Evolutionary conservation across 64 coral and sea anemone genomes (phyloP).

Genomic region (Orbicella faveolata): DNA sequence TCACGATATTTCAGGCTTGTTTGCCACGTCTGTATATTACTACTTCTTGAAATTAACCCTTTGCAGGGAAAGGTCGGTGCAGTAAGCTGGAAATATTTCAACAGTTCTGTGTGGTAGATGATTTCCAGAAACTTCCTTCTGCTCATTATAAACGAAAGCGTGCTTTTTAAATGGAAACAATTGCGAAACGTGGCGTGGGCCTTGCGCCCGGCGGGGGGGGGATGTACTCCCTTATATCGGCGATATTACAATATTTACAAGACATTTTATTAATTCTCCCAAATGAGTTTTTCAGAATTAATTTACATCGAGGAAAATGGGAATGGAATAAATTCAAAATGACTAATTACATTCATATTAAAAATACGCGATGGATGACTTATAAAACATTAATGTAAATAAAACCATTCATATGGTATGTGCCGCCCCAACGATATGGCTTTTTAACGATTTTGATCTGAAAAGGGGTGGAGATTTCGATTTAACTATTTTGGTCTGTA

Average conservation of each 20-base stretch:
- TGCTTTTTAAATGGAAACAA: neutral
- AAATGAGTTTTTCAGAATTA: neutral
- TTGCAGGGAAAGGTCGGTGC: constrained; percentile 21
- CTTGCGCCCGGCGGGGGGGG: neutral
- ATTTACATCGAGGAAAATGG: no score
- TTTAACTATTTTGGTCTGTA: no score
- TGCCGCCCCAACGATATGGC: no score
- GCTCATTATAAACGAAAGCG: neutral
- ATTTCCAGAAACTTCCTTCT: neutral
- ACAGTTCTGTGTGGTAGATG: constrained; percentile 19
- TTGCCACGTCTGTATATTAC: neutral
- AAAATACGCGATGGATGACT: no score
- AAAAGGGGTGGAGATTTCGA: no score
- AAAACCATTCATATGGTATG: no score
- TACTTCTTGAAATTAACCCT: constrained; percentile 34
- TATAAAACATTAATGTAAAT: no score
- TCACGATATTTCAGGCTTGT: neutral
- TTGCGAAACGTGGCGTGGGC: neutral
- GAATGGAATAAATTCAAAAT: no score
- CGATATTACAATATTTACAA: neutral
- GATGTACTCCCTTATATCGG: no score
- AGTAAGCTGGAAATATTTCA: constrained; percentile 17
- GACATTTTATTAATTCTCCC: no score
- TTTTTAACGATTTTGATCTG: no score
- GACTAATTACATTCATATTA: no score